Evolutionary conservation across 2,888 invertebrate species (phyloP), one percentile per base, ranked within the genome.

Genomic region (Tanaodytes sp.): DNA sequence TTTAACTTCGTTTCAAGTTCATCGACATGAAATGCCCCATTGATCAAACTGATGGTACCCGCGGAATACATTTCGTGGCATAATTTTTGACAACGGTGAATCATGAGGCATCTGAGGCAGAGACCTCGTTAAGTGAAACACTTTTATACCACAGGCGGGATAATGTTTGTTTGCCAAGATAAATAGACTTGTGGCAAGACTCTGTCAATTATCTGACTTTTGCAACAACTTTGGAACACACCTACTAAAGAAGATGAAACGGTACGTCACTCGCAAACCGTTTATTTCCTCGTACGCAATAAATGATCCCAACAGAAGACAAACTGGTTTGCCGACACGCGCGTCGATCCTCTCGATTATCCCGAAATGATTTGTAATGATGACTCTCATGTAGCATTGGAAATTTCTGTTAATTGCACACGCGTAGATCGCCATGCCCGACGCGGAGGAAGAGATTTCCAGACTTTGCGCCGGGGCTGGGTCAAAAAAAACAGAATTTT

Each of bases 181-280:
- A 58, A 58, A 59, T 55, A 40, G 70, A 62, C 67, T 39, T 30
- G 63, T 63, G 54, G 46, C 57, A 19, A 46, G 30, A 62, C 57
- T 64, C 76, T 78, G 79, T 79, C 79, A 78, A 79, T 79, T 79
- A 79, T 54, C 73, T 72, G 69, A 45, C 57, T 73, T 73, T 73
- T 74, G 73, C 63, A n/a, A n/a, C n/a, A n/a, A n/a, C n/a, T n/a
- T n/a, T n/a, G 69, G 67, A 71, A 54, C 73, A 64, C 73, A 72
- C 75, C 73, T 66, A 73, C 36, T 71, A 62, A 72, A 70, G 77
- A 77, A 78, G 77, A 80, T 77, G 78, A 79, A 77, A 76, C 76
- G 76, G 77, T 76, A 73, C 73, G 75, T 76, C 76, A 73, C 75
- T 75, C 68, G 76, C 75, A 49, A n/a, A 71, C 71, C 71, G 71